Evolutionary conservation across 2,113 vertebrate species (phyloP), one percentile per base, ranked within the genome.

Genomic region (Malurus elegans): DNA sequence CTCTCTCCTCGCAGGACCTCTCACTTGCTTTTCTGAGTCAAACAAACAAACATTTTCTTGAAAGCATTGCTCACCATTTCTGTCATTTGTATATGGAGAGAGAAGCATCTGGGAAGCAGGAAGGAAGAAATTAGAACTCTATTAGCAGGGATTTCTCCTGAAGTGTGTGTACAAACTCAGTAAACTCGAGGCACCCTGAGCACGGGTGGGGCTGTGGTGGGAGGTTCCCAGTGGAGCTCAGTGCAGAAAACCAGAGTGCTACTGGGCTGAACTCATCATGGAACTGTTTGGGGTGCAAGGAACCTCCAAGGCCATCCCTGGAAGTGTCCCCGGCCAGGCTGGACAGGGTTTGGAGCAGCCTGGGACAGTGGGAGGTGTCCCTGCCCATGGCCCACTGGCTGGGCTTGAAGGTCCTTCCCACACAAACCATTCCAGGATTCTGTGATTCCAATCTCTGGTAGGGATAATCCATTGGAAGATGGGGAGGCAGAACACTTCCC

Each of bases 91-190:
- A 17, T 17, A 29, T 28, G 70, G 82, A 89, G 90, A 47, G 92
- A 89, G 89, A 40, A 84, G 94, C 90, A 81, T 83, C 88, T 92
- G 84, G 88, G 93, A 86, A 79, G 93, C 95, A 96, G 95, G 90
- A 92, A 94, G 88, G 93, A 95, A 90, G 90, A 32, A 84, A 95
- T 92, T n/a, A 95, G 67, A 80, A 32, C 53, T 81, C 76, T 82
- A 91, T 96, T 95, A 96, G 86, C 84, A 90, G 67, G 56, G 91
- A 74, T 95, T 80, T 65, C 91, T 94, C 79, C 94, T 53, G 70
- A 91, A 80, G 70, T 14, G 70, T 87, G 84, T 28, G 36, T 11
- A 15, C 5, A 84, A 78, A 78, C 61, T n/a, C 47, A 28, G 20
- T 4, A 4, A 58, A 70, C 48, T 57, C 0, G 1, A 1, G 25